phyloP scores from a whole-genome alignment of 2,113 vertebrate species.

The Carlito syrichta region DNA sequence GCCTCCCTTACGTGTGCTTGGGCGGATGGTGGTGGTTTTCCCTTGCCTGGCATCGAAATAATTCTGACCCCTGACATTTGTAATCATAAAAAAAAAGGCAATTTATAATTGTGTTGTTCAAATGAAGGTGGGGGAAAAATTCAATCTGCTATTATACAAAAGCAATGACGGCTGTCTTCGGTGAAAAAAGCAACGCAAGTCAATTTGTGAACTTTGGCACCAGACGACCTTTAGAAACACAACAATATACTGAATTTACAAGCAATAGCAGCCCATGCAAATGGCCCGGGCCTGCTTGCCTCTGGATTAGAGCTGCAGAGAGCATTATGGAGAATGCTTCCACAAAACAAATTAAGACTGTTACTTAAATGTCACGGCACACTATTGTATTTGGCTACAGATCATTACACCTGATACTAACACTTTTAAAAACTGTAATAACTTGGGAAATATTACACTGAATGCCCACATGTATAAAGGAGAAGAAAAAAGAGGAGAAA shows the following conservation, averaged over 20 bases:
- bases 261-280: slow-evolving; percentile 88
- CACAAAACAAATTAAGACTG: slow-evolving; percentile 98
- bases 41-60: slow-evolving; percentile 74
- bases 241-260: slow-evolving; percentile 89
- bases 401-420: slow-evolving; percentile 99
- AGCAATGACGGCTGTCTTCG: slow-evolving; percentile 86
- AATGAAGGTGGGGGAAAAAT: slow-evolving; percentile 80
- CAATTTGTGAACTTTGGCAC: slow-evolving; percentile 99
- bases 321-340: slow-evolving; percentile 83
- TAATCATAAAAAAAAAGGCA: slow-evolving; percentile 73
- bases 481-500: slow-evolving; percentile 77
- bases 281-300: slow-evolving; percentile 83
- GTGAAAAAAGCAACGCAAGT: slow-evolving; percentile 84
- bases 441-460: slow-evolving; percentile 94
- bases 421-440: slow-evolving; percentile 97
- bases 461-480: slow-evolving; percentile 86
- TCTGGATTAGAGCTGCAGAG: slow-evolving; percentile 81
- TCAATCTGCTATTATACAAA: slow-evolving; percentile 86
- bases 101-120: slow-evolving; percentile 87
- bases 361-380: slow-evolving; percentile 99
- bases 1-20: slow-evolving; percentile 28
- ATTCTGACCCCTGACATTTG: slow-evolving; percentile 83
- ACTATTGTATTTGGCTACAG: slow-evolving; percentile 98
- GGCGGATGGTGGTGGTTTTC: slow-evolving; percentile 11
- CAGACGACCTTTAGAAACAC: slow-evolving; percentile 94